These are phyloP conservation scores for Drosophila fulvimacula DNA, from an alignment of 2,888 invertebrate species.

Conservation along the genomic window DNA sequence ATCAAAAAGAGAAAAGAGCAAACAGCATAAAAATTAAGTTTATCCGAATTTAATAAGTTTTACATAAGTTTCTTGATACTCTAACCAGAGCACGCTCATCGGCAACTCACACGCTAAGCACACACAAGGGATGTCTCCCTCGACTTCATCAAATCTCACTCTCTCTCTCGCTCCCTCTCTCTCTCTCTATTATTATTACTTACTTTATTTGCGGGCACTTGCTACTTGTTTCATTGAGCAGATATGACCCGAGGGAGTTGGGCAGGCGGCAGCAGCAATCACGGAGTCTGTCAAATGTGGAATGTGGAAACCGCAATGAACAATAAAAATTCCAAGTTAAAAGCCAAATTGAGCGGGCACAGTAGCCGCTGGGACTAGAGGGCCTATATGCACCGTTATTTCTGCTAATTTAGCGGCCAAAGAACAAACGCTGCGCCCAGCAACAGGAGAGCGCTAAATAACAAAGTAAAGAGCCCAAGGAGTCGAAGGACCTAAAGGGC, in stretches of 20 bases:
- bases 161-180: background rate
- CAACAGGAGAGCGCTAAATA: constrained; percentile 70
- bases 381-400: constrained; percentile 63
- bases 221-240: constrained; percentile 43
- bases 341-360: constrained; percentile 46
- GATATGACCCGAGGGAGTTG: constrained; percentile 58
- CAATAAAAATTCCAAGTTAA: constrained; percentile 72
- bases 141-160: background rate
- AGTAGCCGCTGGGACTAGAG: constrained; percentile 67
- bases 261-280: constrained; percentile 12
- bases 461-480: constrained; percentile 59
- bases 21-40: background rate
- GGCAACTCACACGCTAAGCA: constrained; percentile 5
- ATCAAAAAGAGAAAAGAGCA: too few relatives aligned
- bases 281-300: constrained; percentile 18
- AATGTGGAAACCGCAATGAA: constrained; percentile 40
- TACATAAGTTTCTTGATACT: background rate
- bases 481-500: constrained; percentile 7
- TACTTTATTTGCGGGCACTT: background rate
- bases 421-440: constrained; percentile 50
- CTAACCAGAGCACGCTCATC: constrained; percentile 3
- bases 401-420: constrained; percentile 74
- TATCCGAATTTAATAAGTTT: background rate
- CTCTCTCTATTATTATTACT: background rate
- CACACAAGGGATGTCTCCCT: background rate